These are phyloP conservation scores for Drosophila mimica DNA, from an alignment of 2,888 invertebrate species.

Conservation along the genomic window DNA sequence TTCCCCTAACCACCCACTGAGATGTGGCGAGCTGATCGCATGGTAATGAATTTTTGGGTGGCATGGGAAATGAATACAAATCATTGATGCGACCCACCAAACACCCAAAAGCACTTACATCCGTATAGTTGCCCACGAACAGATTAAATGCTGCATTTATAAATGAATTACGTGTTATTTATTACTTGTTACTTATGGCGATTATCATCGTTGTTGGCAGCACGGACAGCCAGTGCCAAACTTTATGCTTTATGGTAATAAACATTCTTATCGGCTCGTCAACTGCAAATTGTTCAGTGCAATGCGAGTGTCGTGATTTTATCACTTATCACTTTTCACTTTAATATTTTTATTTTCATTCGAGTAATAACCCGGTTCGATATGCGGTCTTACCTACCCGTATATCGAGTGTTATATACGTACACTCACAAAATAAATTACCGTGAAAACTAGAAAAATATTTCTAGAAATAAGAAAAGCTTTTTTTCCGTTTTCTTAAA, in stretches of 20 bases:
- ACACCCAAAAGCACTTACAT: not conserved
- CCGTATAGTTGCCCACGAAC: conserved; percentile 5
- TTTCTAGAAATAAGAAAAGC: not conserved
- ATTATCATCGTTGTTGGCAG: conserved; percentile 24
- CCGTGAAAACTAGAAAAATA: not conserved
- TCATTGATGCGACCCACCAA: conserved; percentile 16
- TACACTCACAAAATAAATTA: not conserved
- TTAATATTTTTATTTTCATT: conserved; percentile 20
- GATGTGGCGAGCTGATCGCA: not conserved
- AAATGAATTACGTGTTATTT: conserved; percentile 62
- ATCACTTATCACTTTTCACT: conserved; percentile 23
- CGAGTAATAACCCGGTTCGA: conserved; percentile 16
- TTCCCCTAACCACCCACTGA: not conserved
- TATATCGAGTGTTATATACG: not conserved
- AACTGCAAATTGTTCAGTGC: conserved; percentile 33
- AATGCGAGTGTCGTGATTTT: conserved; percentile 40
- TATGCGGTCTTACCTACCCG: not conserved
- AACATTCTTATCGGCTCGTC: conserved; percentile 46
- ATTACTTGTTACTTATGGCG: conserved; percentile 39
- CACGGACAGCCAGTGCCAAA: conserved; percentile 7
- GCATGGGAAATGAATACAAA: conserved; percentile 35
- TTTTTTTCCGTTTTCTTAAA: not conserved
- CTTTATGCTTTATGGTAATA: conserved; percentile 35
- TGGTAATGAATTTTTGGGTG: conserved; percentile 32
- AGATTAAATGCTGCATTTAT: conserved; percentile 53